These are phyloP conservation scores for Orientallactaga sibirica DNA, from an alignment of 2,797 vertebrate species.

Conservation along the genomic window DNA sequence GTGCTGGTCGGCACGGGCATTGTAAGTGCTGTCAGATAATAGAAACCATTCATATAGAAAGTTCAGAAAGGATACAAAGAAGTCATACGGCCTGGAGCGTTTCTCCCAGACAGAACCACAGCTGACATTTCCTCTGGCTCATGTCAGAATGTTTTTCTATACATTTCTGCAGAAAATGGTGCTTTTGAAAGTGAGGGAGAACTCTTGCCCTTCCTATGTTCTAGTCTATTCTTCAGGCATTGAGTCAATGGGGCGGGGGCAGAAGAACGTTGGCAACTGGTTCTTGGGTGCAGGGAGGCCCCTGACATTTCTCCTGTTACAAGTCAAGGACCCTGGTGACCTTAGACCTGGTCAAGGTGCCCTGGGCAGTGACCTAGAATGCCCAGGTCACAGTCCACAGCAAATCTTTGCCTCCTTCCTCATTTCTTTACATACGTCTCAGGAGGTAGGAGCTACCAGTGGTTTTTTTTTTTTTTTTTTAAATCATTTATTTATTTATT, in stretches of 20 bases:
- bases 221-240: not conserved
- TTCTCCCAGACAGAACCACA: not conserved
- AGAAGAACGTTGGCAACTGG: accelerated
- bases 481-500: too few species aligned
- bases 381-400: not conserved
- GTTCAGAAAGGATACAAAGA: constrained; percentile 12
- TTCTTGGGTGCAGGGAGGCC: not conserved
- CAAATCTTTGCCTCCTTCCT: not conserved
- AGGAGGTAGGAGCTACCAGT: not conserved
- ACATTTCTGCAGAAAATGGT: constrained; percentile 11
- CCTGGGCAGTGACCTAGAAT: not conserved
- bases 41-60: not conserved
- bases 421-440: not conserved
- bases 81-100: not conserved
- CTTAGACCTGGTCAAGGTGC: not conserved
- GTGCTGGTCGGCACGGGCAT: not conserved
- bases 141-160: constrained; percentile 22
- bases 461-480: not conserved
- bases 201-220: not conserved
- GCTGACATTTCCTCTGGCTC: not conserved
- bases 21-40: not conserved
- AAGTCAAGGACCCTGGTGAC: not conserved
- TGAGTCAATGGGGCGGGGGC: not conserved
- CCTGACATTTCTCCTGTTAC: not conserved
- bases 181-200: not conserved